phyloP scores from a whole-genome alignment of 2,888 invertebrate genomes.

The Drosophila pullipes region DNA sequence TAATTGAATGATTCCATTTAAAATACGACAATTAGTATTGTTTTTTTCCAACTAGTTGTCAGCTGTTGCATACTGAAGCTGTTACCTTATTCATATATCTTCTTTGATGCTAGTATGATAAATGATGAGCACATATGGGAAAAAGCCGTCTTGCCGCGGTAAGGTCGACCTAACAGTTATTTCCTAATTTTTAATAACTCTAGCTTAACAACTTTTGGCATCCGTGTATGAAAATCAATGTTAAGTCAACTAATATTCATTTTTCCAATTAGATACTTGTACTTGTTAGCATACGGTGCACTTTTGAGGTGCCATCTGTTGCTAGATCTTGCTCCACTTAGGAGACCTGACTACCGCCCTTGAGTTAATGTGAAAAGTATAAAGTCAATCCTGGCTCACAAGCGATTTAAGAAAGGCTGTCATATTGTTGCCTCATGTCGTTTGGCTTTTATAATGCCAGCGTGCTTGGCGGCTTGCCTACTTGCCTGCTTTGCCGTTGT shows the following conservation, averaged over 20 bases:
- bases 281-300: not conserved
- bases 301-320: not conserved
- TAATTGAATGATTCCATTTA: not conserved
- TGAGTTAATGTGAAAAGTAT: conserved; percentile 9
- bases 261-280: not conserved
- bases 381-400: conserved; percentile 21
- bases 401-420: conserved; percentile 11
- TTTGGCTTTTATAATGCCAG: conserved; percentile 18
- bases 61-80: not conserved
- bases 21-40: not conserved
- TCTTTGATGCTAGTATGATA: not conserved
- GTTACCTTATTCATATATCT: not conserved
- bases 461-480: conserved; percentile 1
- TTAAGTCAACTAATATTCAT: not conserved
- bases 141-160: not conserved
- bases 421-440: conserved; percentile 35
- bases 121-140: not conserved
- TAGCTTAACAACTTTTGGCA: not conserved
- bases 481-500: conserved; percentile 1
- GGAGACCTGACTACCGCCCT: not conserved
- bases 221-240: not conserved
- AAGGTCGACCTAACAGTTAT: not conserved
- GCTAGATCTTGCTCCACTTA: not conserved
- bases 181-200: not conserved
- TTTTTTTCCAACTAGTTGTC: not conserved